Evolutionary conservation across 2,113 vertebrate species (phyloP).

Genomic region (Daphoenositta chrysoptera): DNA sequence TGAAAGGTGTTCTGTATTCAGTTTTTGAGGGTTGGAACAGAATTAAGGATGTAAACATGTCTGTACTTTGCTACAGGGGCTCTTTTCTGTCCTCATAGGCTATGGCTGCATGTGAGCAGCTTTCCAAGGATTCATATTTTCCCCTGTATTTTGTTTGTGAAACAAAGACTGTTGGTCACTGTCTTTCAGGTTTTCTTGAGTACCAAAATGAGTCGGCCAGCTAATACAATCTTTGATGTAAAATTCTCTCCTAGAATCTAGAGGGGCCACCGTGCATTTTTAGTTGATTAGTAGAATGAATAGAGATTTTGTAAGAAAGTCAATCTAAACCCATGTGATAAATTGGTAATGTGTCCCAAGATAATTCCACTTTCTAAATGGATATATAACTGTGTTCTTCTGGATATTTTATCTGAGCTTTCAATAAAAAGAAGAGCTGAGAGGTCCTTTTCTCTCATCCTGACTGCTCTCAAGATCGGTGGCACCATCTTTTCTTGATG

Average conservation of each 20-base stretch:
- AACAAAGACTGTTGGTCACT: background rate
- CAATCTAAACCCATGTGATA: background rate
- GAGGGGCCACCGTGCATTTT: background rate
- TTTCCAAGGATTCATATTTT: background rate
- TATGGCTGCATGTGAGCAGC: background rate
- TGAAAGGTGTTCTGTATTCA: background rate
- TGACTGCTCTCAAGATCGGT: accelerated
- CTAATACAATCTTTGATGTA: background rate
- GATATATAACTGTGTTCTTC: background rate
- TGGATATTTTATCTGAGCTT: background rate
- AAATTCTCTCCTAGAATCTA: background rate
- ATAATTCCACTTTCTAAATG: background rate
- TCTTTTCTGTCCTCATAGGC: background rate
- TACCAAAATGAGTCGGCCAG: background rate
- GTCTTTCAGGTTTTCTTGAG: background rate
- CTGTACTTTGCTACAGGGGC: background rate
- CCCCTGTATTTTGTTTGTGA: background rate
- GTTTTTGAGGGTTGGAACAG: background rate
- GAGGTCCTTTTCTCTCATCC: background rate
- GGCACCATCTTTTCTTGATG: background rate
- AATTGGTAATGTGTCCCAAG: background rate
- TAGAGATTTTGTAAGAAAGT: background rate
- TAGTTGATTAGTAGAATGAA: background rate
- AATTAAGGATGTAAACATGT: background rate
- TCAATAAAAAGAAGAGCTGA: background rate